Evolutionary conservation across 2,797 vertebrate species (phyloP).

Genomic region (Anguilla pacifica): DNA sequence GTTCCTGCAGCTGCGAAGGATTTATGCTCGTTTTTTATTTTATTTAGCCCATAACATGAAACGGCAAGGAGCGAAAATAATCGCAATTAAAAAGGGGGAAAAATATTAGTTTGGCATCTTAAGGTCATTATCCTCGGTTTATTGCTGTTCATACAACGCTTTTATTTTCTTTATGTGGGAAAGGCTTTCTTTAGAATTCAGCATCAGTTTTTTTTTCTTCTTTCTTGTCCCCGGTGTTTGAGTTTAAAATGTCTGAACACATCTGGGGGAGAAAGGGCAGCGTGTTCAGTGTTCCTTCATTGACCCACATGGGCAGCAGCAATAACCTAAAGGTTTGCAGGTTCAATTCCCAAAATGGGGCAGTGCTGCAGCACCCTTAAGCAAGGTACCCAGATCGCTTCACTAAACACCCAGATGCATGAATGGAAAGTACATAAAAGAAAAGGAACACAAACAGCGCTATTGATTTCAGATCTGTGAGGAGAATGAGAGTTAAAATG

Average conservation of each 20-base stretch:
- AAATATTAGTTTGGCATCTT: conserved; percentile 77
- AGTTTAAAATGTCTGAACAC: conserved; percentile 56
- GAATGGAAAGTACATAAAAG: conserved; percentile 19
- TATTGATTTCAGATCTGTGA: background rate
- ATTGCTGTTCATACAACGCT: conserved; percentile 75
- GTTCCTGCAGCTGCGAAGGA: conserved; percentile 70
- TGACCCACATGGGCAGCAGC: conserved; percentile 58
- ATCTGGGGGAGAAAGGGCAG: conserved; percentile 42
- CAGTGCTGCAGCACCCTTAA: conserved; percentile 24
- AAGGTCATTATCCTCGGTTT: conserved; percentile 77
- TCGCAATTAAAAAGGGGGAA: conserved; percentile 68
- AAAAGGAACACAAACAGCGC: conserved; percentile 42
- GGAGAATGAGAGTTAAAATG: background rate
- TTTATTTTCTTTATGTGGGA: conserved; percentile 76
- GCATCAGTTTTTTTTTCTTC: conserved; percentile 63
- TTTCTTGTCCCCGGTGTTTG: conserved; percentile 61
- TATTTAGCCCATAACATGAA: conserved; percentile 70
- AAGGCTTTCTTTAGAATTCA: conserved; percentile 70
- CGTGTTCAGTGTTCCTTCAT: conserved; percentile 56
- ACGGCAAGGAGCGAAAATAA: conserved; percentile 63
- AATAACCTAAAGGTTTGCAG: conserved; percentile 35
- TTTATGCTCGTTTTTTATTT: conserved; percentile 53
- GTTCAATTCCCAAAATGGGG: background rate
- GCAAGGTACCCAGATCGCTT: conserved; percentile 44
- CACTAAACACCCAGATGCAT: conserved; percentile 34